Evolutionary conservation across 2,888 invertebrate genomes (phyloP).

Genomic region (Nycteola revayana): DNA sequence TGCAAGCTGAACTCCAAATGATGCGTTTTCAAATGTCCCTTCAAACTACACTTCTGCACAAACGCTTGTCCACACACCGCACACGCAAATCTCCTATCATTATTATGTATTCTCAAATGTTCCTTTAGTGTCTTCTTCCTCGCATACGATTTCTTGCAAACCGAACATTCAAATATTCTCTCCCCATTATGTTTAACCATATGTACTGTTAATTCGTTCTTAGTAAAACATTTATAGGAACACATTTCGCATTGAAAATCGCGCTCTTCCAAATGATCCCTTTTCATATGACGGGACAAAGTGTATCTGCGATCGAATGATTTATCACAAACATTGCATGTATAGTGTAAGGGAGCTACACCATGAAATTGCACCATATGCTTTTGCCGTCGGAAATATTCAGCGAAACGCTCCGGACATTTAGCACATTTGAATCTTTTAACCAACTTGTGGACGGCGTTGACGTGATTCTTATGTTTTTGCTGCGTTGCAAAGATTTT

Average conservation of each 20-base stretch:
- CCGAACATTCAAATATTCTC: slow-evolving; percentile 55
- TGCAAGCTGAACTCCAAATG: slow-evolving; percentile 46
- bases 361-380: slow-evolving; percentile 62
- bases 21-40: slow-evolving; percentile 64
- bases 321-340: slow-evolving; percentile 62
- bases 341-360: slow-evolving; percentile 50
- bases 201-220: slow-evolving; percentile 55
- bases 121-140: slow-evolving; percentile 62
- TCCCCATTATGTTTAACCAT: slow-evolving; percentile 61
- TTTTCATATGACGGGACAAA: slow-evolving; percentile 57
- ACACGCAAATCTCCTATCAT: slow-evolving; percentile 61
- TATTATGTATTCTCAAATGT: slow-evolving; percentile 67
- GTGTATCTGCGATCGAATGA: slow-evolving; percentile 49
- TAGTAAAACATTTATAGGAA: slow-evolving; percentile 57
- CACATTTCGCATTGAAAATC: slow-evolving; percentile 42
- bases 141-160: slow-evolving; percentile 66
- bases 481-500: slow-evolving; percentile 52
- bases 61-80: slow-evolving; percentile 63
- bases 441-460: slow-evolving; percentile 53
- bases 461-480: slow-evolving; percentile 56
- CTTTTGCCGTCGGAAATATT: slow-evolving; percentile 60
- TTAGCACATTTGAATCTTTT: slow-evolving; percentile 61
- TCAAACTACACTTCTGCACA: slow-evolving; percentile 67
- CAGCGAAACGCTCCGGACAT: slow-evolving; percentile 57
- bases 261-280: slow-evolving; percentile 58